A percentile compares a stretch with the other conserved stretches of the same genome.
These are phyloP conservation scores for Trissonchulus sp. DNA, from an alignment of 2,888 invertebrate species.

Conservation along the genomic window DNA sequence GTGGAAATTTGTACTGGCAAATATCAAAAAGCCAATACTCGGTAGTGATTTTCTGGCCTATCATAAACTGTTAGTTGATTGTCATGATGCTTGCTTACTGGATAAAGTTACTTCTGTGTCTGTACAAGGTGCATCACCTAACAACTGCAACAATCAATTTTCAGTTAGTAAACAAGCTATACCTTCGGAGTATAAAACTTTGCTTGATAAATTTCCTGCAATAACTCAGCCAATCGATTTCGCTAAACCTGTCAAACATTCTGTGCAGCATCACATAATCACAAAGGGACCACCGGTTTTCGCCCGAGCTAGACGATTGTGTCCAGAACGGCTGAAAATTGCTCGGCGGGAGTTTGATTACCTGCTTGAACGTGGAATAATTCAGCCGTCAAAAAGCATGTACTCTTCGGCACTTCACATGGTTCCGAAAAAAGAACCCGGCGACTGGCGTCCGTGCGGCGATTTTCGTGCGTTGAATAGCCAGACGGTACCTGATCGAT, in stretches of 20 bases:
- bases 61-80: neutral
- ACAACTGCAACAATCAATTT: no score
- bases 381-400: neutral
- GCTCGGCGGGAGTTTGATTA: slow-evolving; percentile 5
- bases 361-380: neutral
- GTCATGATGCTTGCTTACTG: neutral
- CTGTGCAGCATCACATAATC: neutral
- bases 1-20: neutral
- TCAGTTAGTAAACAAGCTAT: no score
- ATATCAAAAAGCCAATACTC: neutral
- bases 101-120: no score
- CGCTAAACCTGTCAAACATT: neutral
- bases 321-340: neutral
- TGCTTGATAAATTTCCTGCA: neutral
- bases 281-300: neutral
- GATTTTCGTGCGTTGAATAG: no score
- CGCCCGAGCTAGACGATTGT: neutral
- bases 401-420: neutral
- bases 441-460: slow-evolving; percentile 7
- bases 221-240: neutral
- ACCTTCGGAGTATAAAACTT: no score
- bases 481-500: no score
- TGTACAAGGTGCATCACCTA: no score
- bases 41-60: neutral
- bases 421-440: no score